These are phyloP conservation scores for Elgaria multicarinata DNA, from an alignment of 2,113 vertebrate species.

Conservation along the genomic window DNA sequence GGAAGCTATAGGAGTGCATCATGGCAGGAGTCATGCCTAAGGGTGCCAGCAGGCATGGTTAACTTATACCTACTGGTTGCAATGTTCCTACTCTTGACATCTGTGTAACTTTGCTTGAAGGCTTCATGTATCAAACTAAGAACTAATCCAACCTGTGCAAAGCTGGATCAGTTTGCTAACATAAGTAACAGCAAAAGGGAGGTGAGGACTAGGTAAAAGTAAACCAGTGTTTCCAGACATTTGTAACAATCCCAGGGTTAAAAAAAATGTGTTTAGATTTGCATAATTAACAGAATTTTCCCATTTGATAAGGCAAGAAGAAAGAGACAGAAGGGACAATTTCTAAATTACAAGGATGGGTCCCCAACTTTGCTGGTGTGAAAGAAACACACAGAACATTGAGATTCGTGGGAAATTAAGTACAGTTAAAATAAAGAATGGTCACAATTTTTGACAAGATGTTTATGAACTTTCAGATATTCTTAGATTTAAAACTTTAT, in stretches of 20 bases:
- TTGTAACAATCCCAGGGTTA: slow-evolving; percentile 1
- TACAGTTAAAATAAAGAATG: not conserved
- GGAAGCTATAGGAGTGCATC: no score
- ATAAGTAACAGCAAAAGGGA: no score
- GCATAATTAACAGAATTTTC: not conserved
- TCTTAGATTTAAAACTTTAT: slow-evolving; percentile 26
- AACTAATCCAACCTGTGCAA: no score
- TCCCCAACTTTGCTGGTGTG: not conserved
- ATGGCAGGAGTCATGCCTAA: no score
- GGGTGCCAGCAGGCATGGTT: no score
- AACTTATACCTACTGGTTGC: no score
- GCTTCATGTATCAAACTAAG: no score
- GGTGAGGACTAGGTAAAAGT: not conserved
- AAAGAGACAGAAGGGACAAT: not conserved
- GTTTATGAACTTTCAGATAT: not conserved
- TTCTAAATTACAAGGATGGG: not conserved
- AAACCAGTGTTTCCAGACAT: not conserved
- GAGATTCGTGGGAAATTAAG: not conserved
- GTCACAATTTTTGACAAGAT: not conserved
- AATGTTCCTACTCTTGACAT: no score
- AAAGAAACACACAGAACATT: slow-evolving; percentile 7
- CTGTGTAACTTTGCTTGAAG: no score
- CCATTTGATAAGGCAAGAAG: slow-evolving; percentile 26
- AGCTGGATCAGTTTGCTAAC: no score
- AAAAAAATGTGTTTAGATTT: not conserved